Evolutionary conservation across 2,888 invertebrate genomes (phyloP).

Genomic region (Polydrusus pterygomalis): DNA sequence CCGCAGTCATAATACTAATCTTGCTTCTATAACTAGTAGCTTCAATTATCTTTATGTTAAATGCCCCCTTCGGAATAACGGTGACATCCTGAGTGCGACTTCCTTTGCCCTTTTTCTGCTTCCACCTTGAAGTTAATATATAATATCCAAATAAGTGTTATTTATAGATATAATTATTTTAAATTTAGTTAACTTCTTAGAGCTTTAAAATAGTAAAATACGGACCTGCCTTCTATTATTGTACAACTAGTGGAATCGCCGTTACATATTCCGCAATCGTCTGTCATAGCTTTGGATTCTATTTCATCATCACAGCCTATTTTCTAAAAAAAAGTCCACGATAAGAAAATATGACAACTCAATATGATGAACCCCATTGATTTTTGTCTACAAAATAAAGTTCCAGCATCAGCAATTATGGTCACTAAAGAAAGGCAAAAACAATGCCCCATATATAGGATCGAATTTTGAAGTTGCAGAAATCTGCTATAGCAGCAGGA

Average conservation of each 20-base stretch:
- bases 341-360: too few species aligned
- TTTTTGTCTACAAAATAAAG: too few species aligned
- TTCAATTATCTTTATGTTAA: slow-evolving; percentile 39
- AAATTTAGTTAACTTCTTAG: too few species aligned
- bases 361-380: too few species aligned
- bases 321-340: slow-evolving; percentile 35
- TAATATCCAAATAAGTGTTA: too few species aligned
- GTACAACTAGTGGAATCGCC: slow-evolving; percentile 36
- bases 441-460: too few species aligned
- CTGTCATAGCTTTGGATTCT: slow-evolving; percentile 18
- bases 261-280: slow-evolving; percentile 34
- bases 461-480: too few species aligned
- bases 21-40: slow-evolving; percentile 22
- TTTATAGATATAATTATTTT: too few species aligned
- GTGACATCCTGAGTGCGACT: slow-evolving; percentile 29
- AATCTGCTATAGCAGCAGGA: too few species aligned
- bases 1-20: slow-evolving; percentile 23
- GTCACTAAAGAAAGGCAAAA: too few species aligned
- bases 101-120: slow-evolving; percentile 18
- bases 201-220: neutral
- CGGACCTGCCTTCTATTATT: slow-evolving; percentile 23
- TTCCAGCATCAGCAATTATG: too few species aligned
- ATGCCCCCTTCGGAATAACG: slow-evolving; percentile 29
- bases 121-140: slow-evolving; percentile 25
- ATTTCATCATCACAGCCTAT: slow-evolving; percentile 41